Conservation (phyloP, 2,888 invertebrate genomes). For the Drosophila mulleri region DNA sequence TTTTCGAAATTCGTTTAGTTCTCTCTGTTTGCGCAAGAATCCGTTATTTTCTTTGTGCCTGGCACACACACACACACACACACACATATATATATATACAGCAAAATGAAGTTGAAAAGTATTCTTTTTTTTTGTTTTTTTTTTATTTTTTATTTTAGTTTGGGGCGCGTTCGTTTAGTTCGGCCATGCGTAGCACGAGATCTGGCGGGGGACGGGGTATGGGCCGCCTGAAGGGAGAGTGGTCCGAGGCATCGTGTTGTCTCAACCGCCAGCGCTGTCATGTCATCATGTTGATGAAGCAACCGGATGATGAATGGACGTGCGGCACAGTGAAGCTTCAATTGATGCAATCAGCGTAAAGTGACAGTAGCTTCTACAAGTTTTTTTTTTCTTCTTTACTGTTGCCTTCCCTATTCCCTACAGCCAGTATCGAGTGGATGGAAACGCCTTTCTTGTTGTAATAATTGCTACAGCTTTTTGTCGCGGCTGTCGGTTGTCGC, state of each 20-base stretch:
- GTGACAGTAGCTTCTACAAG: slow-evolving; percentile 70
- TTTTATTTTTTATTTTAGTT: slow-evolving; percentile 46
- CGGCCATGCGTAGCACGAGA: slow-evolving; percentile 65
- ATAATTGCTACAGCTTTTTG: slow-evolving; percentile 50
- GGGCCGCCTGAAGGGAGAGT: neutral
- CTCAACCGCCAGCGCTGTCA: slow-evolving; percentile 69
- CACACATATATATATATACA: slow-evolving; percentile 7
- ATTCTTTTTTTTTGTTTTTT: slow-evolving; percentile 41
- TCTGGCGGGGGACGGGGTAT: slow-evolving; percentile 12
- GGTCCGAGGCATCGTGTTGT: slow-evolving; percentile 37
- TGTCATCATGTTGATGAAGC: slow-evolving; percentile 81
- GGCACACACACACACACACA: slow-evolving; percentile 26
- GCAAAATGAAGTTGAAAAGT: slow-evolving; percentile 76
- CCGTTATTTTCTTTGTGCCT: slow-evolving; percentile 75
- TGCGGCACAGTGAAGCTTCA: slow-evolving; percentile 81
- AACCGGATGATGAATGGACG: slow-evolving; percentile 81
- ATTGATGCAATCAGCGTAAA: slow-evolving; percentile 81
- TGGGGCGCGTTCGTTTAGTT: slow-evolving; percentile 67
- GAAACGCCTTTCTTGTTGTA: slow-evolving; percentile 14
- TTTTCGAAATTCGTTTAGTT: slow-evolving; percentile 80
- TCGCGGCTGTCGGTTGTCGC: slow-evolving; percentile 47
- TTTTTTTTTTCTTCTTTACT: slow-evolving; percentile 9
- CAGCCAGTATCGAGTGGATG: neutral
- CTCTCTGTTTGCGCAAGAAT: slow-evolving; percentile 79
- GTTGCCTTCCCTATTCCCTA: neutral